Conservation (phyloP, 2,797 vertebrate species). For the Aplochiton taeniatus region DNA sequence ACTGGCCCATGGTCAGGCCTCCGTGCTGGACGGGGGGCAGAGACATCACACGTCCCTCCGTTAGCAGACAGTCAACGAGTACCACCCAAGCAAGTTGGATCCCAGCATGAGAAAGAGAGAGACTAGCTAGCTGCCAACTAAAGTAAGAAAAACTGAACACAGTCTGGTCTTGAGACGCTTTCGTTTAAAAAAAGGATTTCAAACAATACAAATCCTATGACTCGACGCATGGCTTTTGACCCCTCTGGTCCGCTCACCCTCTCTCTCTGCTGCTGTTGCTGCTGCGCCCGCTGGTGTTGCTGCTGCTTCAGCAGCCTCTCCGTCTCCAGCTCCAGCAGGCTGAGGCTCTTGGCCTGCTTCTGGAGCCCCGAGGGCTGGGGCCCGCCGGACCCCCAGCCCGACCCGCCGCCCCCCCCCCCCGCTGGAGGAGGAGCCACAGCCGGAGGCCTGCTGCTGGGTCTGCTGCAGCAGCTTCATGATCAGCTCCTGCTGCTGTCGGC, state of each 20-base stretch:
- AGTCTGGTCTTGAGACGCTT: too few species aligned
- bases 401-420: slow-evolving; percentile 58
- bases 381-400: slow-evolving; percentile 68
- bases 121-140: too few species aligned
- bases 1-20: slow-evolving; percentile 78
- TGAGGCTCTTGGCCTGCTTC: slow-evolving; percentile 75
- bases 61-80: too few species aligned
- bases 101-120: too few species aligned
- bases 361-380: slow-evolving; percentile 75
- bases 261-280: slow-evolving; percentile 70
- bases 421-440: slow-evolving; percentile 13
- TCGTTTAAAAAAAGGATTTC: too few species aligned
- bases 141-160: too few species aligned
- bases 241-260: slow-evolving; percentile 74
- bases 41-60: not conserved
- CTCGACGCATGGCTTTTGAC: too few species aligned
- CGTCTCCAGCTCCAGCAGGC: slow-evolving; percentile 84
- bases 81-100: too few species aligned
- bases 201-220: not conserved
- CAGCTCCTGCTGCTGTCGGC: slow-evolving; percentile 85
- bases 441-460: slow-evolving; percentile 68
- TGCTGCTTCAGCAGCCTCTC: slow-evolving; percentile 86
- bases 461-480: slow-evolving; percentile 88
- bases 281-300: slow-evolving; percentile 77
- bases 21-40: slow-evolving; percentile 66